Evolutionary conservation across 2,888 invertebrate species (phyloP), one percentile per base, ranked within the genome.

Genomic region (Hydrotaea cyrtoneurina): DNA sequence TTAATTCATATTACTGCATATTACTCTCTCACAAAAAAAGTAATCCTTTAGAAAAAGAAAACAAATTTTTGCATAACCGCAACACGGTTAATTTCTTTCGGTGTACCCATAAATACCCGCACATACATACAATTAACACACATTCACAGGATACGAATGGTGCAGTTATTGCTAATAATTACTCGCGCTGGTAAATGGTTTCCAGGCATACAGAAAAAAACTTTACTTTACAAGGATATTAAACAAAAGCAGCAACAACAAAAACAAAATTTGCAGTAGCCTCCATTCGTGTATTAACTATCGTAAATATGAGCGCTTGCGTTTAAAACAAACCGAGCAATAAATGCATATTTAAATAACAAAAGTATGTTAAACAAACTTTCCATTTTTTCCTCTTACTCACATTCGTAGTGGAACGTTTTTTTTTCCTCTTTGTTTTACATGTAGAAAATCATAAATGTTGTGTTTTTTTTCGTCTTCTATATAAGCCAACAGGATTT

Each of bases 181-280:
- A 21, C 17, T 10, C 19, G 19, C 21, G 55, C 11, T 21, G 50
- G 7, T 72, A n/a, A n/a, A 50, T 69, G 53, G 82, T 82, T 74
- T 73, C 17, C 53, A 77, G 85, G 79, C 82, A 73, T 81, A 76
- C n/a, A n/a, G n/a, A n/a, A n/a, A 31, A 31, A 31, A 31, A 69
- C 76, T 79, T 74, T 72, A 78, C 75, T 84, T 78, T 80, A 62
- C 84, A 84, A 79, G 78, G 73, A 78, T 81, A 81, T 84, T 72
- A 50, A 75, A 78, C 62, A 71, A 23, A 43, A 78, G n/a, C 43
- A 31, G 57, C n/a, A n/a, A n/a, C n/a, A 76, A 59, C 64, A 81
- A 69, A 39, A 36, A 69, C 31, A 69, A n/a, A n/a, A n/a, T n/a
- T n/a, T 43, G n/a, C 50, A 26, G 2, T 43, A 43, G 36, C 53